Evolutionary conservation across 2,113 vertebrate genomes (phyloP).

Genomic region (Chionomys nivalis): DNA sequence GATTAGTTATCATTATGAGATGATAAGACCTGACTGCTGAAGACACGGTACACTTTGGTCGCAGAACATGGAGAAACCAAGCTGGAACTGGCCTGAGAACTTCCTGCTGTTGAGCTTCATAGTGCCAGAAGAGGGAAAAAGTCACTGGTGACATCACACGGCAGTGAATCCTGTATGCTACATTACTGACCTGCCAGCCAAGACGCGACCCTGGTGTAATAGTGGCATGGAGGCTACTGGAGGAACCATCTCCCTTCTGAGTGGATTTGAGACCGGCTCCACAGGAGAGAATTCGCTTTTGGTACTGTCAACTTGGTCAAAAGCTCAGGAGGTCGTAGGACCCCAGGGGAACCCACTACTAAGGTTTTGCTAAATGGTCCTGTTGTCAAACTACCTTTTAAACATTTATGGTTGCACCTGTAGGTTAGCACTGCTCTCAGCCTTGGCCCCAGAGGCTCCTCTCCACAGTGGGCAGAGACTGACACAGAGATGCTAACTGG

Average conservation of each 20-base stretch:
- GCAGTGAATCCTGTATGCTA: neutral
- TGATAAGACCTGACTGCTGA: neutral
- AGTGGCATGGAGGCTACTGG: no score
- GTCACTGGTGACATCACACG: neutral
- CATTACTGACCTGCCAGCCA: neutral
- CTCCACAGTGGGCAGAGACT: neutral
- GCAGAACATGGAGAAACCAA: neutral
- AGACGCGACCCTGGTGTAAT: no score
- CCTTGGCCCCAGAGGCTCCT: neutral
- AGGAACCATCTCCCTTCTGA: neutral
- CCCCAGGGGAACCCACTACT: neutral
- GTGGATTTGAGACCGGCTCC: neutral
- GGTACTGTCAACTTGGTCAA: no score
- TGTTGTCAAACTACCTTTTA: neutral
- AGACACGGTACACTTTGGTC: neutral
- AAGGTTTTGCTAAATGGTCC: neutral
- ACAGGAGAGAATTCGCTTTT: neutral
- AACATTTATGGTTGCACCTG: neutral
- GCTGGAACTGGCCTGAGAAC: neutral
- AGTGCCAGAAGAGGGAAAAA: neutral
- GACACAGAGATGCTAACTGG: neutral
- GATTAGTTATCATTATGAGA: neutral
- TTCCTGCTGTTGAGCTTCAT: neutral
- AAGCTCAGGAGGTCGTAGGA: neutral
- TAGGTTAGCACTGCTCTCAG: no score